These are phyloP conservation scores for Bicyclus anynana DNA, from an alignment of 1,140 invertebrate species.

Conservation along the genomic window DNA sequence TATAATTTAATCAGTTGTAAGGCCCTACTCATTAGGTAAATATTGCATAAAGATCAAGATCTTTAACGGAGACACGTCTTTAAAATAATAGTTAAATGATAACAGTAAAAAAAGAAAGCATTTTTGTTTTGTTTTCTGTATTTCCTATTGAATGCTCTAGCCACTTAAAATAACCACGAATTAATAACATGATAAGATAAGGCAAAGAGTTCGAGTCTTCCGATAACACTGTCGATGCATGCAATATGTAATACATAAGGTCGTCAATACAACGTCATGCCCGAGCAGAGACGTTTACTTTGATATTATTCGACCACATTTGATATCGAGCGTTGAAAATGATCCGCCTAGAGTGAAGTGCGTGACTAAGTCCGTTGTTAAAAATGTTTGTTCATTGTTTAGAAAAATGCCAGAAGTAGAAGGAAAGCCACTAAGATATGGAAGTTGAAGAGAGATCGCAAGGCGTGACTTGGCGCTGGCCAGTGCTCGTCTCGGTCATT, in stretches of 20 bases:
- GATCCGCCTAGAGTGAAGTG: constrained; percentile 21
- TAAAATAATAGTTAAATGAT: too few species aligned
- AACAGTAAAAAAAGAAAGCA: background rate
- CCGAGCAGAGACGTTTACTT: constrained; percentile 38
- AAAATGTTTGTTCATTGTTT: constrained; percentile 21
- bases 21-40: too few species aligned
- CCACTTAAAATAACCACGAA: constrained; percentile 35
- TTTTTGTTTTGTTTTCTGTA: background rate
- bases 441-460: constrained; percentile 45
- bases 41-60: too few species aligned
- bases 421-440: constrained; percentile 43
- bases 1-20: too few species aligned
- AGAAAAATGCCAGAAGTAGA: constrained; percentile 32
- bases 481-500: constrained; percentile 55
- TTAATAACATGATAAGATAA: constrained; percentile 67
- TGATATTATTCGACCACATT: background rate
- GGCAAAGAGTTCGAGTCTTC: constrained; percentile 54
- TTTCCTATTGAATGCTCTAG: constrained; percentile 19
- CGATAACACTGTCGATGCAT: constrained; percentile 57
- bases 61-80: too few species aligned
- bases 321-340: constrained; percentile 22
- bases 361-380: constrained; percentile 7
- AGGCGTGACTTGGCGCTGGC: constrained; percentile 57
- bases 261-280: constrained; percentile 65
- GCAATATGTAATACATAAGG: constrained; percentile 24